Conservation (phyloP, 2,888 invertebrate genomes). For the Neoascia interrupta region DNA sequence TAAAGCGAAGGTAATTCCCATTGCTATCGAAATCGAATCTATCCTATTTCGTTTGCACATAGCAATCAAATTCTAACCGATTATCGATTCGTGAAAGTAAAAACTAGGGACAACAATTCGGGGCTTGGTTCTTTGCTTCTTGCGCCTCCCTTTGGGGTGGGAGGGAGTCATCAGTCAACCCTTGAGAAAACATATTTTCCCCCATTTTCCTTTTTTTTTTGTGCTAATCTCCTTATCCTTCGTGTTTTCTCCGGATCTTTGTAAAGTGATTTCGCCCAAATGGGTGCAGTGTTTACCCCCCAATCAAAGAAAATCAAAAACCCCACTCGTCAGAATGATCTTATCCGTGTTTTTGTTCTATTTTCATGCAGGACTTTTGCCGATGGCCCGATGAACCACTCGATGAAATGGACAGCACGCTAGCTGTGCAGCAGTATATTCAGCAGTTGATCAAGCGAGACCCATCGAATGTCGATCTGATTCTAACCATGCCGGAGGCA, state of each 20-base stretch:
- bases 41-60: constrained; percentile 35
- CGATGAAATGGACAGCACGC: constrained; percentile 99
- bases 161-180: constrained; percentile 38
- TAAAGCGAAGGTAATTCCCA: constrained; percentile 87
- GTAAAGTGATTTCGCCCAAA: constrained; percentile 13
- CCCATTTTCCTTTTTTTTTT: constrained; percentile 32
- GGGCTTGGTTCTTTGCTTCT: constrained; percentile 63
- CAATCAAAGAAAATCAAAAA: no score
- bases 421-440: constrained; percentile 99
- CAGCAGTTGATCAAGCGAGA: constrained; percentile 97
- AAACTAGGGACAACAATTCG: constrained; percentile 49
- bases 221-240: neutral
- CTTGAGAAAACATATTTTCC: constrained; percentile 37
- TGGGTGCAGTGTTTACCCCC: constrained; percentile 26
- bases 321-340: no score
- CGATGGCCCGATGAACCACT: constrained; percentile 99
- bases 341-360: neutral
- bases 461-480: constrained; percentile 95
- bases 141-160: neutral
- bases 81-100: constrained; percentile 59
- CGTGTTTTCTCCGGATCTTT: neutral
- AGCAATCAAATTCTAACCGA: neutral
- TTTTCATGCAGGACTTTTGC: constrained; percentile 89
- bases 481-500: constrained; percentile 96
- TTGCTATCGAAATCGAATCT: constrained; percentile 24